phyloP scores from a whole-genome alignment of 1,140 invertebrate genomes.

The Micrasema minimum region DNA sequence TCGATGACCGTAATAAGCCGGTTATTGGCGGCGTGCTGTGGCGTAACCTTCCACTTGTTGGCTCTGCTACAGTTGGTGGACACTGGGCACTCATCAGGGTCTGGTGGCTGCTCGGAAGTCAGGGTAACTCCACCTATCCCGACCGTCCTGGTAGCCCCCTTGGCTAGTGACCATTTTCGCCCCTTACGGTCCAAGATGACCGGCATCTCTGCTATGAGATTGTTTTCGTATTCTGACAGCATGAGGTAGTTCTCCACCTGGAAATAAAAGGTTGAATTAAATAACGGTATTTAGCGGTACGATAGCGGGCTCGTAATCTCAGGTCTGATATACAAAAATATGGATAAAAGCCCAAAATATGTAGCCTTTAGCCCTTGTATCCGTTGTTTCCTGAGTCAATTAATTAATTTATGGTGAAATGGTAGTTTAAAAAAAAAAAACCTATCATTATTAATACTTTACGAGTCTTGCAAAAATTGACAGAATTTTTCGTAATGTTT shows the following conservation, averaged over 20 bases:
- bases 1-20: constrained; percentile 80
- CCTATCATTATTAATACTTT: no score
- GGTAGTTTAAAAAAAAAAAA: no score
- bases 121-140: constrained; percentile 51
- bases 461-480: no score
- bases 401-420: no score
- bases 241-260: constrained; percentile 85
- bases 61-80: constrained; percentile 56
- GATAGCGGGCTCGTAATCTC: no score
- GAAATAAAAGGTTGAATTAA: not conserved
- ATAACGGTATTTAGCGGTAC: not conserved
- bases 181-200: constrained; percentile 76
- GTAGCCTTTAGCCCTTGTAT: no score
- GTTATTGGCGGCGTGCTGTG: constrained; percentile 66
- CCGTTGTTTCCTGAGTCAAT: no score
- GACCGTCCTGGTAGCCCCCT: constrained; percentile 49
- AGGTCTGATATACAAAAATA: no score
- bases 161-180: constrained; percentile 76
- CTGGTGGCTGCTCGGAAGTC: constrained; percentile 34
- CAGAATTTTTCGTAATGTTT: no score
- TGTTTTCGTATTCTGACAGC: constrained; percentile 89
- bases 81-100: constrained; percentile 57
- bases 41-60: constrained; percentile 65
- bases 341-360: no score
- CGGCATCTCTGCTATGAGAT: constrained; percentile 82